Percentiles rank a stretch among this genome's conserved stretches.
Conservation (phyloP, 2,888 invertebrate species). For the Diaphora mendica region DNA sequence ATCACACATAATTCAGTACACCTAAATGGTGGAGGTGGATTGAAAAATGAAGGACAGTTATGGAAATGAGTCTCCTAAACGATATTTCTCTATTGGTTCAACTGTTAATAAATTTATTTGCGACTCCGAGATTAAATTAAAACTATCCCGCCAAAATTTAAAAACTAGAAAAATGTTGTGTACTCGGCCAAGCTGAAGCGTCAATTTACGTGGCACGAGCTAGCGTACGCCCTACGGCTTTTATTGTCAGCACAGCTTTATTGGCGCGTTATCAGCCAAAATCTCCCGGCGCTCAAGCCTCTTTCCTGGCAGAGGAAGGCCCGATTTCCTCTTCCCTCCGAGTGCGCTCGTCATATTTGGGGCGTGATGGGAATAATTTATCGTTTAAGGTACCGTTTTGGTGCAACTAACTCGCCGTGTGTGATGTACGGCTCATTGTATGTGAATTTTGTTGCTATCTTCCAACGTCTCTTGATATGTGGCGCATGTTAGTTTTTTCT, state of each 20-base stretch:
- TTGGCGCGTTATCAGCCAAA: slow-evolving; percentile 58
- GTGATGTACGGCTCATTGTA: slow-evolving; percentile 20
- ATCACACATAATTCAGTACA: not conserved
- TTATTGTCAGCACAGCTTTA: slow-evolving; percentile 63
- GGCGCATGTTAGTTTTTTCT: slow-evolving; percentile 21
- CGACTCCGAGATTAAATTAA: not conserved
- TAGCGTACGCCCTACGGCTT: slow-evolving; percentile 40
- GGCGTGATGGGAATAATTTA: slow-evolving; percentile 50
- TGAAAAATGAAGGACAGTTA: too few relatives aligned
- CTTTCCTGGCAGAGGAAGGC: slow-evolving; percentile 28
- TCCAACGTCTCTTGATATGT: slow-evolving; percentile 18
- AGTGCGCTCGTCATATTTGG: slow-evolving; percentile 34
- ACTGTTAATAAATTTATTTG: not conserved
- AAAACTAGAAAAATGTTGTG: not conserved
- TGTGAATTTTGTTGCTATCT: slow-evolving; percentile 29
- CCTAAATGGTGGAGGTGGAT: too few relatives aligned
- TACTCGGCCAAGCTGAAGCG: slow-evolving; percentile 17
- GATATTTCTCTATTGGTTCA: too few relatives aligned
- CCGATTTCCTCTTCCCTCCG: slow-evolving; percentile 25
- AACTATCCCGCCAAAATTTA: not conserved
- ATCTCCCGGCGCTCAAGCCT: slow-evolving; percentile 24
- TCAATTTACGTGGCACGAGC: slow-evolving; percentile 38
- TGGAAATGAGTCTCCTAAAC: too few relatives aligned
- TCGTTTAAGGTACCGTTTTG: slow-evolving; percentile 29
- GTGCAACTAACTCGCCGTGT: slow-evolving; percentile 30